Evolutionary conservation across 2,888 invertebrate species (phyloP).

Genomic region (Mesoligia furuncula): DNA sequence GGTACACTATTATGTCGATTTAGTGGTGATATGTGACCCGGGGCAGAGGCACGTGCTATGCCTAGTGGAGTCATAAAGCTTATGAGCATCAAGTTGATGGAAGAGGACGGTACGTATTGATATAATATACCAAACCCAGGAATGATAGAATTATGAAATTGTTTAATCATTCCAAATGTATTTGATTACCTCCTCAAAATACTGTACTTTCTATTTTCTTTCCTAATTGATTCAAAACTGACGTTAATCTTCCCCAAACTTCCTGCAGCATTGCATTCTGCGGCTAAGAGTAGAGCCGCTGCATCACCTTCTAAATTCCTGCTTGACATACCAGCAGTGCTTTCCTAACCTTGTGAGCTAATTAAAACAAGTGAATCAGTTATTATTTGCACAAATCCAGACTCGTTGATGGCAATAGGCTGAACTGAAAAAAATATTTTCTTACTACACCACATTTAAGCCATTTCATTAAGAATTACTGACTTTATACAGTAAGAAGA

Average conservation of each 20-base stretch:
- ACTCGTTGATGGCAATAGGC: no score
- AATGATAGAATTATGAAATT: neutral
- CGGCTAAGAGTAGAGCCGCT: neutral
- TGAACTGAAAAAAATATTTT: no score
- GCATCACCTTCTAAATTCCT: constrained; percentile 3
- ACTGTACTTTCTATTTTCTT: neutral
- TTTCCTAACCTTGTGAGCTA: neutral
- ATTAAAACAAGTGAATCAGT: neutral
- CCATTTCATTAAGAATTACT: no score
- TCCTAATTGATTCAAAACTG: neutral
- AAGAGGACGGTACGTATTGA: constrained; percentile 22
- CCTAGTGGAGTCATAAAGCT: constrained; percentile 61
- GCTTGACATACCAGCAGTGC: neutral
- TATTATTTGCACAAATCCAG: no score
- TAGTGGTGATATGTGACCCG: constrained; percentile 77
- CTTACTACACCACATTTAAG: no score
- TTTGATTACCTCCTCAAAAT: neutral
- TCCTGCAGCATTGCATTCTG: constrained; percentile 4
- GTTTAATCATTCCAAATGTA: neutral
- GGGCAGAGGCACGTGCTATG: constrained; percentile 68
- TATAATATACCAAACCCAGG: neutral
- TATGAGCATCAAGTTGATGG: constrained; percentile 56
- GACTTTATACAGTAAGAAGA: no score
- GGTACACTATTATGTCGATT: constrained; percentile 76
- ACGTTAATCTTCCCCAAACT: neutral